A percentile compares a stretch with the other conserved stretches of the same genome.
These are phyloP conservation scores for Xestia rhomboidea DNA, from an alignment of 2,888 invertebrate genomes.

Conservation along the genomic window DNA sequence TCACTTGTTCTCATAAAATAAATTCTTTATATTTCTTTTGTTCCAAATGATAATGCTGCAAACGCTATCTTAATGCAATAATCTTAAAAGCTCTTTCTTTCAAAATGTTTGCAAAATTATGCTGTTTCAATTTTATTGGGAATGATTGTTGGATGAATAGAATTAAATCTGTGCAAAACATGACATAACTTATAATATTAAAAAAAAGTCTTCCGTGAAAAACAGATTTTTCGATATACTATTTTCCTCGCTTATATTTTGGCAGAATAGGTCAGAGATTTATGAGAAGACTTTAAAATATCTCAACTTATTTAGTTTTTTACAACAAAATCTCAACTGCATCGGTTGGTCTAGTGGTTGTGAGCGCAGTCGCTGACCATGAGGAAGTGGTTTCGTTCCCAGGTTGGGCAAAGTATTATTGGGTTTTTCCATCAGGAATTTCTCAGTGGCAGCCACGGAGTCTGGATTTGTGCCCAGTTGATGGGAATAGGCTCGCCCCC, in stretches of 20 bases:
- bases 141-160: not conserved
- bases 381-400: too few relatives aligned
- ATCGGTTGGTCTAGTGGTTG: too few relatives aligned
- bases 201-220: not conserved
- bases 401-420: too few relatives aligned
- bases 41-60: conserved; percentile 37
- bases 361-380: too few relatives aligned
- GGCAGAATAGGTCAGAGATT: not conserved
- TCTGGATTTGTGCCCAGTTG: too few relatives aligned
- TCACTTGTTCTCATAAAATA: conserved; percentile 38
- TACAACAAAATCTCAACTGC: not conserved
- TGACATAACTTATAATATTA: not conserved
- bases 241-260: not conserved
- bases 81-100: conserved; percentile 29
- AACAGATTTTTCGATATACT: not conserved
- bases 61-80: conserved; percentile 46
- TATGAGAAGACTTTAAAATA: not conserved
- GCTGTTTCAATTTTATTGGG: not conserved
- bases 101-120: not conserved
- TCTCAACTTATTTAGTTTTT: too few relatives aligned
- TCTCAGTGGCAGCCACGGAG: too few relatives aligned
- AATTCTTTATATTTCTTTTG: conserved; percentile 48
- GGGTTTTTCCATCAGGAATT: too few relatives aligned
- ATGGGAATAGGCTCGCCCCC: too few relatives aligned
- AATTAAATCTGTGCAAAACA: not conserved